Conservation (phyloP, 2,113 vertebrate species). For the Cyanoramphus novaezelandiae region DNA sequence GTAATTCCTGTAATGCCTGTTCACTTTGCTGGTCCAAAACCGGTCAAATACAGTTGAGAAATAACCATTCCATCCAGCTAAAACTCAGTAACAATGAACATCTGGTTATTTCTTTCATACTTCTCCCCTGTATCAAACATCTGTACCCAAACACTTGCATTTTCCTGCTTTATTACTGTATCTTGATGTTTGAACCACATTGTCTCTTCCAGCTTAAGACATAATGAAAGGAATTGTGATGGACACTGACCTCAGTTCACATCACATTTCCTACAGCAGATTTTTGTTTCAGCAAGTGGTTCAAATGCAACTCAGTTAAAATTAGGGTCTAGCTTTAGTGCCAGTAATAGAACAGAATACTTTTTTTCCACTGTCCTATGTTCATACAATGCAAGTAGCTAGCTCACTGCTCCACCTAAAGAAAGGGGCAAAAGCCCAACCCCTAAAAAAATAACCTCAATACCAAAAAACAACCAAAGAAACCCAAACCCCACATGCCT, state of each 20-base stretch:
- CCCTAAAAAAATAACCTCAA: not conserved
- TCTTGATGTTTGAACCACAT: not conserved
- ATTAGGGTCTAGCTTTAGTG: not conserved
- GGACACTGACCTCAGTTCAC: not conserved
- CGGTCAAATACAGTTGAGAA: not conserved
- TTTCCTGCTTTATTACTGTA: not conserved
- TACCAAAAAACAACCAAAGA: not conserved
- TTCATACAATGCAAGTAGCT: not conserved
- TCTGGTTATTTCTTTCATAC: not conserved
- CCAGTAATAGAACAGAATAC: not conserved
- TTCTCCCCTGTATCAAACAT: not conserved
- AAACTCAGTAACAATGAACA: not conserved
- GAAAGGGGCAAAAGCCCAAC: not conserved
- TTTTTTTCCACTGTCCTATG: not conserved
- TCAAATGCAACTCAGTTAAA: not conserved
- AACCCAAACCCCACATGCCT: accelerated
- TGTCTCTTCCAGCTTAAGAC: not conserved
- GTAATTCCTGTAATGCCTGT: not conserved
- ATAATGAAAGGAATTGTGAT: not conserved
- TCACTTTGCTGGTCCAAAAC: not conserved
- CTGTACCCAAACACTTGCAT: not conserved
- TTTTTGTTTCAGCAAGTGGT: not conserved
- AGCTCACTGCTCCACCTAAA: not conserved
- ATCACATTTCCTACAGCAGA: not conserved
- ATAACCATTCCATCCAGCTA: not conserved